Conservation (phyloP, 2,113 vertebrate genomes). For the Clarias macrocephalus region DNA sequence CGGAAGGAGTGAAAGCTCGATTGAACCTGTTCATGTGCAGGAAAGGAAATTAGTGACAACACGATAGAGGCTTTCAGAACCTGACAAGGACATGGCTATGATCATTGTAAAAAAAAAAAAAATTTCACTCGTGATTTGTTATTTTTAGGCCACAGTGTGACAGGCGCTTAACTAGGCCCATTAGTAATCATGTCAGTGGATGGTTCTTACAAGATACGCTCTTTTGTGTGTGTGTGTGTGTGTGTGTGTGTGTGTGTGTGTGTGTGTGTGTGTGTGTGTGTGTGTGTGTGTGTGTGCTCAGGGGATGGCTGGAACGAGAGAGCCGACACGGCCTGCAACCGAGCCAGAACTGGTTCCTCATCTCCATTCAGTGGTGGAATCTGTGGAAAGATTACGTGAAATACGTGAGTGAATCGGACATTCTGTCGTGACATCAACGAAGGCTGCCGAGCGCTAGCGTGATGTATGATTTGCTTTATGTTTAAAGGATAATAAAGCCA, state of each 20-base stretch:
- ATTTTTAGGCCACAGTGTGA: too few species aligned
- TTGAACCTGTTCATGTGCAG: too few species aligned
- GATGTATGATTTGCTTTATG: background rate
- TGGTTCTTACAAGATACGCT: background rate
- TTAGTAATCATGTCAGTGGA: background rate
- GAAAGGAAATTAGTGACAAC: too few species aligned
- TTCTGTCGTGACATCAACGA: background rate
- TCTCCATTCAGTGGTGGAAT: slow-evolving; percentile 98
- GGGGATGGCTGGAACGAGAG: slow-evolving; percentile 96
- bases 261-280: slow-evolving; percentile 13
- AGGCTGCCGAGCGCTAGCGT: slow-evolving; percentile 24
- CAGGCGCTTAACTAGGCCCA: background rate
- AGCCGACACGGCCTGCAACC: slow-evolving; percentile 91
- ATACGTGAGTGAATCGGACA: slow-evolving; percentile 83
- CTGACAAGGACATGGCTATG: too few species aligned
- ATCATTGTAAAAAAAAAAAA: too few species aligned
- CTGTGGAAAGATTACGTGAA: slow-evolving; percentile 98
- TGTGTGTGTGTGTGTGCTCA: slow-evolving; percentile 54
- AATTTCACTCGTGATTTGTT: too few species aligned
- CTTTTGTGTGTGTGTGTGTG: background rate
- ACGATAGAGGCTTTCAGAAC: too few species aligned
- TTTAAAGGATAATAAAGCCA: slow-evolving; percentile 84
- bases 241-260: slow-evolving; percentile 9
- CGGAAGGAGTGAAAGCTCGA: too few species aligned
- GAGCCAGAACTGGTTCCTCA: slow-evolving; percentile 96